A percentile compares a stretch with the other conserved stretches of the same genome.
These are phyloP conservation scores for Coluber constrictor DNA, from an alignment of 2,797 vertebrate genomes.

Conservation along the genomic window DNA sequence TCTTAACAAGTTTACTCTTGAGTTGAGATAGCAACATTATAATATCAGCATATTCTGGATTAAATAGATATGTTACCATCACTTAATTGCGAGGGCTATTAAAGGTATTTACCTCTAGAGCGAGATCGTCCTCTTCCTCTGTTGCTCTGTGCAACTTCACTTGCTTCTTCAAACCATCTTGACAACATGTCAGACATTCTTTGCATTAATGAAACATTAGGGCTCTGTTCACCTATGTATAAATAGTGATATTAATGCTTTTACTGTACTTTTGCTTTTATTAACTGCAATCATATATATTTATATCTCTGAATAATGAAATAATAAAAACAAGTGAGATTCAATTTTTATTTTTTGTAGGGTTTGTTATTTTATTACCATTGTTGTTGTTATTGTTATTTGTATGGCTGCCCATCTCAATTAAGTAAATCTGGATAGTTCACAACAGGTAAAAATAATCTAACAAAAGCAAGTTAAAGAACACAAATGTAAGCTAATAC, in stretches of 20 bases:
- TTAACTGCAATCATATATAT: not conserved
- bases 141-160: slow-evolving; percentile 89
- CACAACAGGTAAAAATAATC: not conserved
- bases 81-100: not conserved
- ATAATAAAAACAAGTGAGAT: not conserved
- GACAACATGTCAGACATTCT: slow-evolving; percentile 99
- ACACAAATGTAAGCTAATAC: not conserved
- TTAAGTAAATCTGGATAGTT: not conserved
- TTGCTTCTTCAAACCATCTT: slow-evolving; percentile 98
- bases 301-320: not conserved
- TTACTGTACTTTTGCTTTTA: slow-evolving; percentile 14
- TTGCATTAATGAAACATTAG: slow-evolving; percentile 97
- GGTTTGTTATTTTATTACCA: not conserved
- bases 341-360: not conserved
- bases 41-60: not conserved
- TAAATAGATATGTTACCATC: not conserved
- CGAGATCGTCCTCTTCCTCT: slow-evolving; percentile 84
- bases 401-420: not conserved
- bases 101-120: slow-evolving; percentile 79
- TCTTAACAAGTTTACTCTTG: not conserved
- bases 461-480: not conserved
- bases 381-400: not conserved
- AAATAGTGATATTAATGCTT: slow-evolving; percentile 29
- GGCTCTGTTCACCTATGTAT: slow-evolving; percentile 88
- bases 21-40: not conserved